A percentile compares a stretch with the other conserved stretches of the same genome.
Conservation (phyloP, 2,113 vertebrate species). For the Himantopus leucocephalus region DNA sequence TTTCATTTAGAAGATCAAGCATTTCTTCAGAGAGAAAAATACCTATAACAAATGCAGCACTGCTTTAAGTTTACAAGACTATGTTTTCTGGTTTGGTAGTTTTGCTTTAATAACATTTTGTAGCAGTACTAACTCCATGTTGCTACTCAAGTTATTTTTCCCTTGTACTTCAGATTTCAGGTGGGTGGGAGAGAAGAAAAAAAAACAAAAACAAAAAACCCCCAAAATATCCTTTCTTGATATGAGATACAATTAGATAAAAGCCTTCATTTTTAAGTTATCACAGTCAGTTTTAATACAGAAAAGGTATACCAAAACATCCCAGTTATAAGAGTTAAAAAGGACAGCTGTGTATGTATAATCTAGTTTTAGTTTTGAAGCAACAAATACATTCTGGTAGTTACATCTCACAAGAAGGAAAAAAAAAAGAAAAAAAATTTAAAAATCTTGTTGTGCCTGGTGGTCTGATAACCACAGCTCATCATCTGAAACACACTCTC, state of each 20-base stretch:
- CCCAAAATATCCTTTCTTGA: neutral
- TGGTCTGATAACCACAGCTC: neutral
- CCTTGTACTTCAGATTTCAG: neutral
- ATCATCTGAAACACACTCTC: neutral
- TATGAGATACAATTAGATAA: neutral
- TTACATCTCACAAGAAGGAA: neutral
- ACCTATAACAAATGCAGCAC: conserved; percentile 18
- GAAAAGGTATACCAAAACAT: neutral
- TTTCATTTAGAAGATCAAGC: conserved; percentile 51
- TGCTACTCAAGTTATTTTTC: neutral
- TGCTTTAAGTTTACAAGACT: neutral
- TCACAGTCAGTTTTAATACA: neutral
- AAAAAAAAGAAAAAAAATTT: neutral
- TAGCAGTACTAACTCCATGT: neutral
- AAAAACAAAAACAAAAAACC: neutral
- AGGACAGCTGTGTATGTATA: neutral
- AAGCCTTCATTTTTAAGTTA: neutral
- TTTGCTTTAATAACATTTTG: conserved; percentile 31
- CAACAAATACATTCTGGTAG: neutral
- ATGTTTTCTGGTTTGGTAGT: conserved; percentile 17
- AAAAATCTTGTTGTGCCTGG: neutral
- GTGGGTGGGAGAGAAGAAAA: neutral
- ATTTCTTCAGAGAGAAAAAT: conserved; percentile 34
- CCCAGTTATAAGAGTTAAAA: neutral
- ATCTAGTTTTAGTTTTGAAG: neutral